These are phyloP conservation scores for Chloropsis cyanopogon DNA, from an alignment of 2,113 vertebrate genomes.

Conservation along the genomic window DNA sequence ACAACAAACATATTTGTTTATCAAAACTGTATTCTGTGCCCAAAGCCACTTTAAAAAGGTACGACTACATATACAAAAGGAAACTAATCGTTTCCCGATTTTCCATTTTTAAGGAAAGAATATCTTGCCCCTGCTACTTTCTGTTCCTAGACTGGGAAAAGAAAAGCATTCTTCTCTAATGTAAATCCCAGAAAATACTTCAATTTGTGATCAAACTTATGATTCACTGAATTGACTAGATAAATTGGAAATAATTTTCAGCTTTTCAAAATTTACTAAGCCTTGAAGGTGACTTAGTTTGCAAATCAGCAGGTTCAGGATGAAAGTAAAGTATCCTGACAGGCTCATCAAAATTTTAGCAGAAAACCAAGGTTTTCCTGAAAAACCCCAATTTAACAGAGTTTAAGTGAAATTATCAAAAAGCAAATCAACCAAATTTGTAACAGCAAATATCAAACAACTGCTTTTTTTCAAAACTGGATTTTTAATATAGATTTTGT, in stretches of 20 bases:
- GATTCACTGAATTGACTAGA: not conserved
- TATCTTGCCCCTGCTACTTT: not conserved
- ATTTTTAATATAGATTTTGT: not conserved
- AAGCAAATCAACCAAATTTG: not conserved
- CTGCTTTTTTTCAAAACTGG: not conserved
- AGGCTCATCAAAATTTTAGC: not conserved
- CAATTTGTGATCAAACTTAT: not conserved
- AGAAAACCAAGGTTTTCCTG: not conserved
- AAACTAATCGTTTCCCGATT: not conserved
- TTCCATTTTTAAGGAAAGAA: not conserved
- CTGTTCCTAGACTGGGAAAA: not conserved
- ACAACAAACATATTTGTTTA: not conserved
- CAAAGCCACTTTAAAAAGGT: not conserved
- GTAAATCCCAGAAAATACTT: not conserved
- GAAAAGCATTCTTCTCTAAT: not conserved
- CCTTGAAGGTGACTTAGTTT: not conserved
- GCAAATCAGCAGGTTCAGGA: not conserved
- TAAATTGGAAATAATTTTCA: not conserved
- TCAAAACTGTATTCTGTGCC: not conserved
- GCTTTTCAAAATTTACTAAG: not conserved
- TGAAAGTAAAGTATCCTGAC: not conserved
- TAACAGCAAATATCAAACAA: not conserved
- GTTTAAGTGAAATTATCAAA: not conserved
- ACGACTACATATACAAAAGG: not conserved
- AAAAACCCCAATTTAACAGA: rapidly evolving